These are phyloP conservation scores for Druon quercuslanigerum DNA, from an alignment of 1,140 invertebrate genomes.

Conservation along the genomic window DNA sequence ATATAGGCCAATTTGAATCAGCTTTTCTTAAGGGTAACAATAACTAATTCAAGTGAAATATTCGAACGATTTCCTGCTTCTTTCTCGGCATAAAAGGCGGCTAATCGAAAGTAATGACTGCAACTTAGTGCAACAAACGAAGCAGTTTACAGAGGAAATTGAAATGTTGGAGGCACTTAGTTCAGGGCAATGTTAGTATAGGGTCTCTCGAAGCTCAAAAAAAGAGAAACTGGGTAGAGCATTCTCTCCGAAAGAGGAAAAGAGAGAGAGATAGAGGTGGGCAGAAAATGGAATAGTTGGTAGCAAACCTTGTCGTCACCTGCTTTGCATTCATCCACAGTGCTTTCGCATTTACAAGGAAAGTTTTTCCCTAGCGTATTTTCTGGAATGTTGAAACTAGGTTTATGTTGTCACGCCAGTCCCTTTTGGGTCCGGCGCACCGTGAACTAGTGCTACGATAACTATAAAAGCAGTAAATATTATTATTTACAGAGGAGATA, in stretches of 20 bases:
- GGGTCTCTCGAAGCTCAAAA: neutral
- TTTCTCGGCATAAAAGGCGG: neutral
- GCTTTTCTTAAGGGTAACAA: neutral
- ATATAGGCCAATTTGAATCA: constrained; percentile 15
- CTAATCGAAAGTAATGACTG: constrained; percentile 4
- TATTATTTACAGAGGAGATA: constrained; percentile 3
- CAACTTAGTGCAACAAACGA: neutral
- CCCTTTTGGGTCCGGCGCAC: constrained; percentile 30
- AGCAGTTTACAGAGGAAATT: constrained; percentile 2
- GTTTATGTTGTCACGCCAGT: constrained; percentile 32
- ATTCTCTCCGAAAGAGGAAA: no score
- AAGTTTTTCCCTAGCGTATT: constrained; percentile 39
- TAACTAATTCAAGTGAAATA: constrained; percentile 25
- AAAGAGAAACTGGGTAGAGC: neutral
- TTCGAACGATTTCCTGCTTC: neutral
- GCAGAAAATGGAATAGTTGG: neutral
- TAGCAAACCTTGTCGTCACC: constrained; percentile 34
- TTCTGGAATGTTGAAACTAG: constrained; percentile 32
- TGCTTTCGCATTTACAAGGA: constrained; percentile 45
- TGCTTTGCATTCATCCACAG: constrained; percentile 40
- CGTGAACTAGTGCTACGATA: neutral
- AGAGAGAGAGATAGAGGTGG: no score
- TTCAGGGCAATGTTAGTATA: constrained; percentile 3
- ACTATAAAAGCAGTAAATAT: neutral
- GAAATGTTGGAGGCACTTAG: neutral